Base-by-base conservation (phyloP, 2,113 vertebrate genomes). In the Mormoops blainvillei region DNA sequence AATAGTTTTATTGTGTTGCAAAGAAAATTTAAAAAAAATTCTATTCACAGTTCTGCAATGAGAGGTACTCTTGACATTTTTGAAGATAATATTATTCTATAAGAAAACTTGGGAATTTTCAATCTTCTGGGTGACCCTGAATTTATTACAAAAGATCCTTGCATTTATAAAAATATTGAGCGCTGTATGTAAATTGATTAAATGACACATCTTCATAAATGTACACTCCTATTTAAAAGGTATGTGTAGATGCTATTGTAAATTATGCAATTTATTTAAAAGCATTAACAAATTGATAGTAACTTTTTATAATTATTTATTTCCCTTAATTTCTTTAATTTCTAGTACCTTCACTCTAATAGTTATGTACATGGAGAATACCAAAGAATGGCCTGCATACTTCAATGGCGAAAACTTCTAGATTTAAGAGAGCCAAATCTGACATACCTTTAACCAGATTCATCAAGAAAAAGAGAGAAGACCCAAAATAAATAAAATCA, bases 121-220 rank as follows among this genome's bases (percentile, higher is more conserved):
- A 54, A 82, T 89, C n/a, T 92, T 31, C 7, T 94, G 80, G 28
- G 50, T 82, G 26, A 45, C 45, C 14, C 50, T 95, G 95, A 96
- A 84, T 95, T 96, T 97, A 85, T 92, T 81, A 61, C 31, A 92
- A 95, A 96, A 38, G 81, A 48, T 92, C 33, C 50, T 89, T 96
- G 70, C 96, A 80, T 94, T 97, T 96, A 81, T 92, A 84, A 96
- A 95, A 96, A 84, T 92, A 81, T 41, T 95, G 45, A 20, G 20
- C 52, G 87, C 56, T 91, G 38, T 80, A 61, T 89, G 2, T 70
- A 80, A 52, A 90, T 87, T 86, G 89, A 92, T 89, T 84, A 95
- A 90, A 90, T 96, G 10, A 24, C 41, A 63, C 10, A 2, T 6
- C 19, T 84, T 87, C 63, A 92, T 36, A 92, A 83, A 68, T 36